Conservation (phyloP, 2,113 vertebrate genomes). For the Cnemophilus loriae region DNA sequence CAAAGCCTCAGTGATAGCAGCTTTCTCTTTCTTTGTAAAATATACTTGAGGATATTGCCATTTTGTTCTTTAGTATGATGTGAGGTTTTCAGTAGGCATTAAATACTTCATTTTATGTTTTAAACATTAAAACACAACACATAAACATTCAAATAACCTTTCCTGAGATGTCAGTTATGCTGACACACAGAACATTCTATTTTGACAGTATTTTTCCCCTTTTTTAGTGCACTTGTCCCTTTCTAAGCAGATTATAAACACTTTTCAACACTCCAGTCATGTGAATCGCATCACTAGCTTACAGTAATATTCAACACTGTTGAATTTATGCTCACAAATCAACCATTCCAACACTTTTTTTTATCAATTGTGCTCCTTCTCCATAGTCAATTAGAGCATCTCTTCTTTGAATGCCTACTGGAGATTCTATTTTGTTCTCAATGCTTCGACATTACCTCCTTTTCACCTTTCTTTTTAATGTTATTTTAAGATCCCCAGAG, state of each 20-base stretch:
- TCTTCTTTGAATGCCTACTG: neutral
- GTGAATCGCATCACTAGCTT: neutral
- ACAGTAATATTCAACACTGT: neutral
- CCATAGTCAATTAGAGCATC: neutral
- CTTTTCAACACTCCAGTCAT: conserved; percentile 6
- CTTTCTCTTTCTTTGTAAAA: neutral
- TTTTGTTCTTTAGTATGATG: neutral
- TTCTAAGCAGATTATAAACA: neutral
- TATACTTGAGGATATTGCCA: neutral
- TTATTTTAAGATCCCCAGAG: neutral
- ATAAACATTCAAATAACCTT: neutral
- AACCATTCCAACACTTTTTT: neutral
- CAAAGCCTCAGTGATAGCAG: neutral
- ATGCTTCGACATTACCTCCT: neutral
- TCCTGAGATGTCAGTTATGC: neutral
- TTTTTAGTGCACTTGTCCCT: neutral
- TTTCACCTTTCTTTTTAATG: neutral
- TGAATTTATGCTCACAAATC: conserved; percentile 20
- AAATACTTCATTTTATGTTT: neutral
- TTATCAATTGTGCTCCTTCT: neutral
- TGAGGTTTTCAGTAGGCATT: neutral
- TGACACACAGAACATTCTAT: neutral
- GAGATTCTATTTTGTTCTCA: neutral
- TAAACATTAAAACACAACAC: neutral
- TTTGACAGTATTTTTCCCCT: neutral